Percentiles rank a stretch among this genome's conserved stretches.
phyloP scores from a whole-genome alignment of 2,113 vertebrate species.

The Tapirus terrestris region DNA sequence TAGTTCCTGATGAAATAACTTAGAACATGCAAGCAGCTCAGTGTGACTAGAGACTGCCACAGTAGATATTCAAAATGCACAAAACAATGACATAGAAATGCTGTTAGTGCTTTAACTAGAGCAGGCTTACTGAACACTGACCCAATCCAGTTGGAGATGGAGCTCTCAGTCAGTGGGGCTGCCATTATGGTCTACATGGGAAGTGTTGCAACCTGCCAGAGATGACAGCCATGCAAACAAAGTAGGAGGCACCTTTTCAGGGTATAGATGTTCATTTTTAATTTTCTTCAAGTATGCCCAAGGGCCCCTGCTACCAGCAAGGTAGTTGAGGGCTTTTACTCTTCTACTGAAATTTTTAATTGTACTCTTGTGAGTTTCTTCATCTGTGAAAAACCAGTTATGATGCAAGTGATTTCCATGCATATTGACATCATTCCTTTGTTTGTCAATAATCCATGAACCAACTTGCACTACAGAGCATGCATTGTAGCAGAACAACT shows the following conservation, averaged over 20 bases:
- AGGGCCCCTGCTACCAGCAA: neutral
- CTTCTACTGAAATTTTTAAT: neutral
- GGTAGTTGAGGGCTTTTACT: neutral
- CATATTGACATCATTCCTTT: neutral
- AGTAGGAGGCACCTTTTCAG: neutral
- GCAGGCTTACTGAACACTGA: neutral
- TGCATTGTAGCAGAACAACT: neutral
- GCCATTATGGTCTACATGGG: neutral
- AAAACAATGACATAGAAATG: neutral
- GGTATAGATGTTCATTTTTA: neutral
- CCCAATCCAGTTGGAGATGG: neutral
- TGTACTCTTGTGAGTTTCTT: neutral
- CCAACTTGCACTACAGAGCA: neutral
- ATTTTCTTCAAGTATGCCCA: neutral
- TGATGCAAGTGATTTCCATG: neutral
- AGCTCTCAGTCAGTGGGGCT: neutral
- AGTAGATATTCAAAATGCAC: neutral
- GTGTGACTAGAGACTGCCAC: neutral
- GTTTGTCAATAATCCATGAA: neutral
- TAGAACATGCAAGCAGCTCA: neutral
- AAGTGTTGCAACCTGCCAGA: neutral
- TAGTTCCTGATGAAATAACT: constrained; percentile 29
- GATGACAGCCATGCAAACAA: neutral
- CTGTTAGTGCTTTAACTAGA: neutral
- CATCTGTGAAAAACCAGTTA: neutral